A percentile compares a stretch with the other conserved stretches of the same genome.
These are phyloP conservation scores for Leuctra nigra DNA, from an alignment of 2,888 invertebrate species.

Conservation along the genomic window DNA sequence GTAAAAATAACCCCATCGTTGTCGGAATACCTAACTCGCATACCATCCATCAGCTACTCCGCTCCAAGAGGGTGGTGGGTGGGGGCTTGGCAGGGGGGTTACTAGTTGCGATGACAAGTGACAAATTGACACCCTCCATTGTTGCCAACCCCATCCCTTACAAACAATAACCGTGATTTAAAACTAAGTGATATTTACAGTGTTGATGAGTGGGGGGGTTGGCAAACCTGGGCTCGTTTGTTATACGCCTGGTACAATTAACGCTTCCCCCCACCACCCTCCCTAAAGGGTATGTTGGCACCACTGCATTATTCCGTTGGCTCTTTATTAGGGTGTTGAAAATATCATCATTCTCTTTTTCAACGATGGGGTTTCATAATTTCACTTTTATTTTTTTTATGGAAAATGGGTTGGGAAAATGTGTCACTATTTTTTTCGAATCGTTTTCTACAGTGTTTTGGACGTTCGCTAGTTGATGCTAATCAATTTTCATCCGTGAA, in stretches of 20 bases:
- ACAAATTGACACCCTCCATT: constrained; percentile 16
- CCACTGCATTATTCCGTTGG: too few species aligned
- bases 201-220: neutral
- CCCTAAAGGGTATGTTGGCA: too few species aligned
- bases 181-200: constrained; percentile 19
- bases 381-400: too few species aligned
- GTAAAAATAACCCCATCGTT: neutral
- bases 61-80: neutral
- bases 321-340: too few species aligned
- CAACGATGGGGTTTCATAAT: too few species aligned
- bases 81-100: neutral
- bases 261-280: too few species aligned
- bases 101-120: neutral
- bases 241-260: neutral
- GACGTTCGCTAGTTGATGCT: too few species aligned
- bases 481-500: too few species aligned
- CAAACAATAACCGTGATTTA: constrained; percentile 13
- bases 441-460: too few species aligned
- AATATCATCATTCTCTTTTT: too few species aligned
- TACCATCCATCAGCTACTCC: neutral
- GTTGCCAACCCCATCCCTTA: neutral
- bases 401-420: too few species aligned
- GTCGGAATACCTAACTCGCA: neutral
- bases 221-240: constrained; percentile 2
- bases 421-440: too few species aligned